Base-by-base conservation (phyloP, 1,140 invertebrate species). In the Melanaphis sacchari region DNA sequence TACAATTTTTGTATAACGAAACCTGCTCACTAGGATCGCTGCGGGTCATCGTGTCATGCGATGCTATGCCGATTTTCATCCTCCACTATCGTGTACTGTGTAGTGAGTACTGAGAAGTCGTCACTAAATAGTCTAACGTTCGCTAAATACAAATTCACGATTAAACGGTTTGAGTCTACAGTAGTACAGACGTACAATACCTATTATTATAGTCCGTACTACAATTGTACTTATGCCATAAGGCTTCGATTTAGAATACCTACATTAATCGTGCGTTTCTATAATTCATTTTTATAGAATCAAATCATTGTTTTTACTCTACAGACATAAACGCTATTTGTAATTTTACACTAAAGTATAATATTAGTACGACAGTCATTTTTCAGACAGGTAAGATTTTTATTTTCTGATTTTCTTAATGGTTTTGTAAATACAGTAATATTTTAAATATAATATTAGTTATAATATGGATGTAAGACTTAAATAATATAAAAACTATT, bases 361-460 rank as follows among this genome's bases (percentile, higher is more conserved):
- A 46, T 38, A 84, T 46, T 87, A 38, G n/a, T 43, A 87, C 59
- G 31, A n/a, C 84, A 5, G n/a, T 43, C 82, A 41, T n/a, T 87
- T 87, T n/a, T 43, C 41, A 24, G 3, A n/a, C 84, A 87, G 84
- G 84, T 87, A 41, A 87, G 84, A 87, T 40, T 82, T 82, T 82
- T 82, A 18, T 76, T 36, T n/a, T 76, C 31, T 36, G 59, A 76
- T 76, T 76, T 36, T 15, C 1, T 76, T 36, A 18, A 6, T 18
- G n/a, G 31, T 18, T 5, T 76, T n/a, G 59, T 18, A n/a, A n/a
- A 36, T 18, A 76, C n/a, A 0, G 11, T 15, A 66, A 76, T 21
- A 5, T 15, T 36, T n/a, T 49, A 49, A n/a, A n/a, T 26, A 59
- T 59, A 15, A 59, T 59, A 31, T 9, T 18, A 76, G n/a, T 24